Base-by-base conservation (phyloP, 2,888 invertebrate genomes). In the Tetramorium bicarinatum region DNA sequence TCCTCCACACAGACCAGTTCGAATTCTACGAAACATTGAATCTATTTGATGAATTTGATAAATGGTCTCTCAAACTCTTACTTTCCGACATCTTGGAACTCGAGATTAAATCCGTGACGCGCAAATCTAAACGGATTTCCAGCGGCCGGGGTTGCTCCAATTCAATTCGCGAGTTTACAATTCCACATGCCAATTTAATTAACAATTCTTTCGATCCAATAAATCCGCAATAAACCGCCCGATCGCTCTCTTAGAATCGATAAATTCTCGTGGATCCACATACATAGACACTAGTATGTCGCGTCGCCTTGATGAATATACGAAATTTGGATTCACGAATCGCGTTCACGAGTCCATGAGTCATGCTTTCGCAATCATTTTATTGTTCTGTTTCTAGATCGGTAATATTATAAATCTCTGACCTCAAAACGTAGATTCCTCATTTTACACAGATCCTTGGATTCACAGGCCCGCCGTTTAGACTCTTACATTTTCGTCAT, bases 401-500 rank as follows among this genome's bases (percentile, higher is more conserved):
- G n/a, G 49, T 38, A 13, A 15, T 34, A n/a, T 34, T 38, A 38
- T 21, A 18, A 15, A 49, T 49, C 21, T 75, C 62, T 62, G 21
- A 59, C 61, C 52, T 64, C 47, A 52, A 34, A 34, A 52, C 8
- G 9, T 62, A 75, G 21, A 49, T 62, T n/a, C 13, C 8, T 18
- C 15, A 9, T 21, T 75, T 47, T 71, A 15, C 29, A 38, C 38
- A 49, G 56, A 80, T 80, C 59, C 47, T 71, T 71, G 47, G 47
- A 80, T 71, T 59, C 38, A 61, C 7, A 41, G 34, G 8, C 25
- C 47, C 13, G 79, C 59, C 4, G 21, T 79, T 79, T 71, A 18
- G 56, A 79, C 71, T 49, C 38, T 67, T 77, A 79, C 47, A 44
- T 59, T 71, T 79, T 79, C 71, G 47, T 79, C 34, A 61, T 15